phyloP scores from a whole-genome alignment of 2,888 invertebrate genomes.

The Drosophila setosimentum region DNA sequence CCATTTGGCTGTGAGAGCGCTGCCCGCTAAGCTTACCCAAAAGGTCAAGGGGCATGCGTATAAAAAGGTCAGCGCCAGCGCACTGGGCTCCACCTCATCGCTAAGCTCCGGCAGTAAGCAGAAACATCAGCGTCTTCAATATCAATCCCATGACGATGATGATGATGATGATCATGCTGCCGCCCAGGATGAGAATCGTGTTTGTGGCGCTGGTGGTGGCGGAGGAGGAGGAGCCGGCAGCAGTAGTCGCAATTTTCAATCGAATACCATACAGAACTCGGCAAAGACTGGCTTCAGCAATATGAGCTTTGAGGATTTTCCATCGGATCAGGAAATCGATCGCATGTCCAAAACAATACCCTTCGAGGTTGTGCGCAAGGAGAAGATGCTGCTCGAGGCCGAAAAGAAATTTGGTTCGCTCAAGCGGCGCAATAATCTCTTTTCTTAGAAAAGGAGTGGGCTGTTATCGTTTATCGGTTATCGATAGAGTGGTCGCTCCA shows the following conservation, averaged over 20 bases:
- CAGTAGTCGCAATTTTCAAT: conserved; percentile 80
- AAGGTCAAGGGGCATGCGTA: conserved; percentile 84
- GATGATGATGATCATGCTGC: conserved; percentile 53
- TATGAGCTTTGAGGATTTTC: conserved; percentile 91
- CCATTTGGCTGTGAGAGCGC: conserved; percentile 82
- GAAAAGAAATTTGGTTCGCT: conserved; percentile 86
- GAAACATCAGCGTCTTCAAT: conserved; percentile 80
- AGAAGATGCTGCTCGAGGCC: conserved; percentile 85
- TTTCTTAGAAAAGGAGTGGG: conserved; percentile 80
- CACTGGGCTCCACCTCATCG: conserved; percentile 76
- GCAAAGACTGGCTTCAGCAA: conserved; percentile 89
- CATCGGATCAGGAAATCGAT: conserved; percentile 88
- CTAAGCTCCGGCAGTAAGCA: conserved; percentile 76
- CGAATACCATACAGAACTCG: conserved; percentile 84
- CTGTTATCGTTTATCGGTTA: conserved; percentile 25
- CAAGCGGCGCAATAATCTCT: conserved; percentile 86
- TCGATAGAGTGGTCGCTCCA: conserved; percentile 16
- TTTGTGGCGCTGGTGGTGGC: neutral
- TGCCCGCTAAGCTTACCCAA: conserved; percentile 84
- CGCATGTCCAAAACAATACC: conserved; percentile 86
- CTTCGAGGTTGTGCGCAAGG: conserved; percentile 88
- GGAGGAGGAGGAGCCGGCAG: neutral
- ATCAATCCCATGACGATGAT: conserved; percentile 79
- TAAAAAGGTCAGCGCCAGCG: conserved; percentile 82
- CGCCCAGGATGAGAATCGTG: conserved; percentile 55